Evolutionary conservation across 2,797 vertebrate species (phyloP), one percentile per base, ranked within the genome.

Genomic region (Dipus sagitta): DNA sequence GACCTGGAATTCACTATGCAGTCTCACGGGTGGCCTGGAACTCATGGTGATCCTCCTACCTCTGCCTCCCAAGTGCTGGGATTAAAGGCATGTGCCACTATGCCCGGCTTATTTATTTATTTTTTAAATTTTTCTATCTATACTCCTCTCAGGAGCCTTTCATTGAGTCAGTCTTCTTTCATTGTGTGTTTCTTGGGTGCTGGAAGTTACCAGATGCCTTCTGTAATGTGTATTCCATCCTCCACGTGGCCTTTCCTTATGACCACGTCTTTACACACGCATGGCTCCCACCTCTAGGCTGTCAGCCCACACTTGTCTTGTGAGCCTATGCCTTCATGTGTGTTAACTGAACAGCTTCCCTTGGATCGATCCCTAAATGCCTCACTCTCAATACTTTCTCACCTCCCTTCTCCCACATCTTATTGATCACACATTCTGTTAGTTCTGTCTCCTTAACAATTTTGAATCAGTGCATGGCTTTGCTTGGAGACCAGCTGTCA

Each of bases 251-350:
- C 18, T 23, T 28, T 62, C 10, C 15, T 64, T 2, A n/a, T 34
- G 3, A 34, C 28, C 11, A 2, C 8, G n/a, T 62, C 47, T 32
- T 11, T 52, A 1, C 1, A 2, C 2, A 3, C 15, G 15, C 60
- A 77, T 21, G 67, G 3, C 52, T 34, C 23, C 23, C 30, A n/a
- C 3, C 21, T 68, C 38, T 38, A 23, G 68, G 2, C 7, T 15
- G 88, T 65, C 15, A 58, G 14, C 42, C n/a, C 5, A 18, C 34
- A 24, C 17, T 30, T 62, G 60, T 23, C 65, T 71, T 28, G 15
- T 62, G 74, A 47, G 38, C 42, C 21, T 20, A 15, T 68, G 32
- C 34, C 64, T 58, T 72, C 23, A 9, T 18, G 71, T 14, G 38
- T 1, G 6, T 47, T 47, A 38, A 58, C 30, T 47, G 12, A 58